Percentiles rank a stretch among this genome's conserved stretches.
Evolutionary conservation across 2,113 vertebrate species (phyloP).

Genomic region (Cavia aperea): DNA sequence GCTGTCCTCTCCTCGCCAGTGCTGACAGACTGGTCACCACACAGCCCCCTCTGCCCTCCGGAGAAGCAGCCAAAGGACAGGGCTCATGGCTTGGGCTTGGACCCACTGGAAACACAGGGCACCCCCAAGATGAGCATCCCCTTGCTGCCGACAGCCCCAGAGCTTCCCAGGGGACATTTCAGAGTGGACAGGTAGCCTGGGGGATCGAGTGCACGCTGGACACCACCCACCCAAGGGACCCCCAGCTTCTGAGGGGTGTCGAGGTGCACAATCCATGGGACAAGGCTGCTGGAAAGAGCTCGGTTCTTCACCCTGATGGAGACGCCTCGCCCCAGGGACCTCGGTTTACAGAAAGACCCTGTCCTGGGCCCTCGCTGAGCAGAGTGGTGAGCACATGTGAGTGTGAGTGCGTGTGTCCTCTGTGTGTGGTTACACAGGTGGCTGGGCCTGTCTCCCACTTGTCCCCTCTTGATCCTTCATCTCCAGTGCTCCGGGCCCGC

Average conservation of each 20-base stretch:
- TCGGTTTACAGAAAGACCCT: constrained; percentile 54
- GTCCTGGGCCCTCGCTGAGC: constrained; percentile 38
- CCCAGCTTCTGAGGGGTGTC: rapidly evolving
- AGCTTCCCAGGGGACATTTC: background rate
- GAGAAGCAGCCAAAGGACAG: rapidly evolving
- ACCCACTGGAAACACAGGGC: background rate
- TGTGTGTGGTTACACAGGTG: constrained; percentile 58
- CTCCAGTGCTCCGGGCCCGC: constrained; percentile 22
- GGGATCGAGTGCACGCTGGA: background rate
- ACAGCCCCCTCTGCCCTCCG: background rate
- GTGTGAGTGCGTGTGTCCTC: background rate
- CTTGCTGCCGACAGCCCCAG: background rate
- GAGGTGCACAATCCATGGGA: constrained; percentile 39
- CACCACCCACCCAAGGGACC: background rate
- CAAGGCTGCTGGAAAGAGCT: constrained; percentile 51
- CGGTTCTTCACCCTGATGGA: constrained; percentile 39
- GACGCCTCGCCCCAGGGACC: constrained; percentile 32
- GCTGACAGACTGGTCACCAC: background rate
- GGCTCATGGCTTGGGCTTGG: background rate
- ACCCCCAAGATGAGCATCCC: background rate
- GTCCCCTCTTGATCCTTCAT: constrained; percentile 47
- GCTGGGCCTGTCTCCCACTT: background rate
- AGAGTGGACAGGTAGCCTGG: background rate
- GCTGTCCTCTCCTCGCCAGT: too few species aligned
- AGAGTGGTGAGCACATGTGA: background rate